Percentiles rank a stretch among this genome's conserved stretches.
Evolutionary conservation across 2,113 vertebrate species (phyloP).

Genomic region (Emydura subglobosa): DNA sequence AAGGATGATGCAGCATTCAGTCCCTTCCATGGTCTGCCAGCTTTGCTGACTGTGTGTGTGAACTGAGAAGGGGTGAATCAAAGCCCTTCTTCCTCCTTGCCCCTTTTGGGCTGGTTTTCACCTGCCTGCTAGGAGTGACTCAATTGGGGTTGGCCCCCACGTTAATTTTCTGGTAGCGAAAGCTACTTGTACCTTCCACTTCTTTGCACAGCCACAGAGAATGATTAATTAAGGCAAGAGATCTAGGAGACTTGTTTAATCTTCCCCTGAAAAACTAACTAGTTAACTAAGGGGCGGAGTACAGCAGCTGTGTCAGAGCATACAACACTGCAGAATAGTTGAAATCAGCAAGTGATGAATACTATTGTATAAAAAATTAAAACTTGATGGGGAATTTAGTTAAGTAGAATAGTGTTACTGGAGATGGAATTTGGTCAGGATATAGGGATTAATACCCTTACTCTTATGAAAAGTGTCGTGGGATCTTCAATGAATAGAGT

Average conservation of each 20-base stretch:
- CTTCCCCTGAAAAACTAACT: neutral
- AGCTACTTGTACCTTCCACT: neutral
- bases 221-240: neutral
- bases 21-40: neutral
- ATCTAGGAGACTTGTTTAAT: neutral
- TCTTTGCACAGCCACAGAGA: neutral
- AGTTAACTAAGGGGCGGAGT: neutral
- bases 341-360: neutral
- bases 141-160: fast-evolving
- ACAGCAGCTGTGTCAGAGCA: neutral
- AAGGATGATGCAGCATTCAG: neutral
- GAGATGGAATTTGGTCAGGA: neutral
- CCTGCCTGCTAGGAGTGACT: neutral
- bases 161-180: neutral
- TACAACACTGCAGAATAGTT: neutral
- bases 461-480: neutral
- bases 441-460: neutral
- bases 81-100: neutral
- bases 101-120: neutral
- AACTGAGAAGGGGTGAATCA: neutral
- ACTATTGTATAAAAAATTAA: neutral
- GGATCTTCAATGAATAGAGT: neutral
- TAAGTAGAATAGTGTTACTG: neutral
- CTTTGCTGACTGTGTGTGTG: neutral
- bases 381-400: neutral